Evolutionary conservation across 2,113 vertebrate species (phyloP).

Genomic region (Psammodynastes pulverulentus): DNA sequence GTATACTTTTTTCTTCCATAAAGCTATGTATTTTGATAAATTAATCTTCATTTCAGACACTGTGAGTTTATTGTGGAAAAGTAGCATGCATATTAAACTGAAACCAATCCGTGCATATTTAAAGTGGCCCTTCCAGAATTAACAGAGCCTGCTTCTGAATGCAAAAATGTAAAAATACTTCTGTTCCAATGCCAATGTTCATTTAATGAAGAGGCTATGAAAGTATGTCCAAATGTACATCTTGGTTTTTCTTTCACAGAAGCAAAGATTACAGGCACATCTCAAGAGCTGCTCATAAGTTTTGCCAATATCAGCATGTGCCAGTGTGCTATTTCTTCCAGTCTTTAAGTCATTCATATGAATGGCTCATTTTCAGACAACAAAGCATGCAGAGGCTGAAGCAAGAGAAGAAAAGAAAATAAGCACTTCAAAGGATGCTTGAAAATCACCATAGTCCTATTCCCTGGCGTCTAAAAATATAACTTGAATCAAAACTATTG

Average conservation of each 20-base stretch:
- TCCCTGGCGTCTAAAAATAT: conserved; percentile 42
- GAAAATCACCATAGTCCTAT: conserved; percentile 35
- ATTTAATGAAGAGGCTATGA: neutral
- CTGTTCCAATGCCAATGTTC: neutral
- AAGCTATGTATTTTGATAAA: neutral
- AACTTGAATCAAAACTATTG: conserved; percentile 28
- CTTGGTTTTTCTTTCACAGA: neutral
- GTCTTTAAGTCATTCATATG: conserved; percentile 17
- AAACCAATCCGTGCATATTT: neutral
- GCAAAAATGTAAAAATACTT: neutral
- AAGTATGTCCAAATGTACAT: neutral
- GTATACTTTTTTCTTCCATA: neutral
- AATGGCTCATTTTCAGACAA: conserved; percentile 44
- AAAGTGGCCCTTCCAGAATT: neutral
- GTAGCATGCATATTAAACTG: neutral
- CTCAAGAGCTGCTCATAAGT: neutral
- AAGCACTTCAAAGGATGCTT: conserved; percentile 29
- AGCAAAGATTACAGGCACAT: neutral
- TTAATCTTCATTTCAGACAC: neutral
- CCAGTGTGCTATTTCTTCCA: conserved; percentile 8
- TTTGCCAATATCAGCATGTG: conserved; percentile 6
- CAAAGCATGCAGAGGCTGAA: conserved; percentile 6
- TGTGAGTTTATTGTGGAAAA: neutral
- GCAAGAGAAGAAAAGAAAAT: conserved; percentile 29
- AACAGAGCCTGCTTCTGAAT: neutral